phyloP scores from a whole-genome alignment of 1,140 invertebrate genomes.

The Muscidifurax raptorellus region DNA sequence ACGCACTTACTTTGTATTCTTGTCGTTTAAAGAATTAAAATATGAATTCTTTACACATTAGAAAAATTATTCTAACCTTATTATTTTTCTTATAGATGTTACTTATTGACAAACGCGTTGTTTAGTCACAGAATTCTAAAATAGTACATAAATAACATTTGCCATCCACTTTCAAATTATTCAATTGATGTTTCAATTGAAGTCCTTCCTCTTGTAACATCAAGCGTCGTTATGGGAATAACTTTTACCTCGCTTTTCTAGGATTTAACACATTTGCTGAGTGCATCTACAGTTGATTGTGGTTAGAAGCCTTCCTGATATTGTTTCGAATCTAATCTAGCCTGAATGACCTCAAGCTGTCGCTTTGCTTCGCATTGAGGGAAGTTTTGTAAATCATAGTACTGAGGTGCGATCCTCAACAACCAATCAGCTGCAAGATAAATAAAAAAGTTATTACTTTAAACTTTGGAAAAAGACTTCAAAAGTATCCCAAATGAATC shows the following conservation, averaged over 20 bases:
- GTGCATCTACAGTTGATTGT: background rate
- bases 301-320: constrained; percentile 90
- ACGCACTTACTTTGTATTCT: constrained; percentile 35
- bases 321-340: constrained; percentile 89
- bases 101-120: constrained; percentile 1
- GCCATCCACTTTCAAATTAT: constrained; percentile 23
- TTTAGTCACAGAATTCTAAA: constrained; percentile 34
- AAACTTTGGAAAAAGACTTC: constrained; percentile 5
- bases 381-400: constrained; percentile 99
- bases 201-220: background rate
- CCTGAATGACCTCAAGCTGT: constrained; percentile 90
- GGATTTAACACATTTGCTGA: constrained; percentile 16
- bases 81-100: constrained; percentile 32
- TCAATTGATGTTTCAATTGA: constrained; percentile 27
- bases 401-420: constrained; percentile 96
- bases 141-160: constrained; percentile 48
- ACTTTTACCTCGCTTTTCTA: background rate
- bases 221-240: background rate
- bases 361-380: constrained; percentile 97
- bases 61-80: constrained; percentile 42
- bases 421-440: constrained; percentile 90
- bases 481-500: background rate
- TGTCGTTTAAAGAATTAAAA: constrained; percentile 47
- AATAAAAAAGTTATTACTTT: constrained; percentile 39
- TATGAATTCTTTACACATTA: constrained; percentile 39